These are phyloP conservation scores for Eretmochelys imbricata DNA, from an alignment of 2,113 vertebrate genomes.

Conservation along the genomic window DNA sequence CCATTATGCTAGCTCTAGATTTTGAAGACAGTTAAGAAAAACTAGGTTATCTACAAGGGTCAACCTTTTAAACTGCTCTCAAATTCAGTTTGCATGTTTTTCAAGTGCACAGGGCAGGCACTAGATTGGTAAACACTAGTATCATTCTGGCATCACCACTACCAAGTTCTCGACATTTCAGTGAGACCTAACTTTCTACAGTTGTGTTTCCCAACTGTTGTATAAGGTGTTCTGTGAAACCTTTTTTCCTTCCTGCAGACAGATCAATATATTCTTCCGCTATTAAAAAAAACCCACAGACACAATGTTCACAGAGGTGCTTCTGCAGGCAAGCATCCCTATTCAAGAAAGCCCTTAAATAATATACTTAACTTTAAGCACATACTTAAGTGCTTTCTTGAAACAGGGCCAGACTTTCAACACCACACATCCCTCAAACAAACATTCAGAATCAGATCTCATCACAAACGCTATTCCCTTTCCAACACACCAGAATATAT, in stretches of 20 bases:
- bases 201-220: not conserved
- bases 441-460: not conserved
- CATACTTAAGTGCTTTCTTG: not conserved
- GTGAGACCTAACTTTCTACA: rapidly evolving
- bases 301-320: not conserved
- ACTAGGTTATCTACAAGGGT: not conserved
- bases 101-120: not conserved
- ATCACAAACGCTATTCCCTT: not conserved
- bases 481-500: not conserved
- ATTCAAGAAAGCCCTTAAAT: not conserved
- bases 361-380: not conserved
- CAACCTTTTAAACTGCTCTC: conserved; percentile 8
- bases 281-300: no score
- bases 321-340: not conserved
- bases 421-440: not conserved
- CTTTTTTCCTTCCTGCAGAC: not conserved
- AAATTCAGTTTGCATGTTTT: not conserved
- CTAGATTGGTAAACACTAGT: not conserved
- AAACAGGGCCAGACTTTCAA: not conserved
- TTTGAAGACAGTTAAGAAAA: conserved; percentile 18
- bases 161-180: not conserved
- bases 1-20: not conserved
- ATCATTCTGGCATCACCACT: not conserved
- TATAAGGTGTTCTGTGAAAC: not conserved
- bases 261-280: rapidly evolving